These are phyloP conservation scores for Bradynema listronoti DNA, from an alignment of 1,140 invertebrate species.

Conservation along the genomic window DNA sequence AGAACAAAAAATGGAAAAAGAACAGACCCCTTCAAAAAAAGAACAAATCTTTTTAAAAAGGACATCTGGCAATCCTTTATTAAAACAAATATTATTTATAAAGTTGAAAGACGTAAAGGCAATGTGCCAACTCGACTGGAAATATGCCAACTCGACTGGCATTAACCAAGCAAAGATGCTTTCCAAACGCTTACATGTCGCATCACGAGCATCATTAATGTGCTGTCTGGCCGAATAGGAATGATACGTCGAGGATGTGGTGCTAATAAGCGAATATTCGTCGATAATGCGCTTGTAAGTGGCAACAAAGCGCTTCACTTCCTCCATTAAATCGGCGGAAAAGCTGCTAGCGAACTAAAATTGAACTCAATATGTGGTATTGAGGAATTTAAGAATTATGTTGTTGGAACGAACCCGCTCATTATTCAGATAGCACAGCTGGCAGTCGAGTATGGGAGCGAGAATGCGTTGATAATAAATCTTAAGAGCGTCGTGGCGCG, in stretches of 20 bases:
- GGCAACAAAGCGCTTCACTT: slow-evolving; percentile 6
- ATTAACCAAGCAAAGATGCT: no score
- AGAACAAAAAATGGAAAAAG: no score
- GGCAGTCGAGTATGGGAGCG: slow-evolving; percentile 38
- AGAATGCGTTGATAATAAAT: slow-evolving; percentile 49
- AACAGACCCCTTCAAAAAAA: no score
- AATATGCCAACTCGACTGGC: no score
- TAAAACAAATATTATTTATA: no score
- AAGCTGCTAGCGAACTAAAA: slow-evolving; percentile 20
- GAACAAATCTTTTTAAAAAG: no score
- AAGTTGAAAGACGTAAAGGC: no score
- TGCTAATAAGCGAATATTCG: slow-evolving; percentile 5
- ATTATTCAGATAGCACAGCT: slow-evolving; percentile 18
- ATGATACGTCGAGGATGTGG: not conserved
- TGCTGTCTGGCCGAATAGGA: not conserved
- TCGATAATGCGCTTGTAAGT: slow-evolving; percentile 10
- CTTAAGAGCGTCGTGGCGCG: slow-evolving; percentile 86
- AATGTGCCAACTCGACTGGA: no score
- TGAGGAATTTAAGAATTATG: slow-evolving; percentile 1
- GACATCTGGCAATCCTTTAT: no score
- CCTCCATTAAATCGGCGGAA: slow-evolving; percentile 10
- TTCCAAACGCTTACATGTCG: slow-evolving; percentile 4
- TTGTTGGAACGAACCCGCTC: slow-evolving; percentile 1
- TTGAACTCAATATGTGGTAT: not conserved
- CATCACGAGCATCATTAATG: not conserved